These are phyloP conservation scores for Antigone vipio DNA, from an alignment of 2,113 vertebrate genomes.

Conservation along the genomic window DNA sequence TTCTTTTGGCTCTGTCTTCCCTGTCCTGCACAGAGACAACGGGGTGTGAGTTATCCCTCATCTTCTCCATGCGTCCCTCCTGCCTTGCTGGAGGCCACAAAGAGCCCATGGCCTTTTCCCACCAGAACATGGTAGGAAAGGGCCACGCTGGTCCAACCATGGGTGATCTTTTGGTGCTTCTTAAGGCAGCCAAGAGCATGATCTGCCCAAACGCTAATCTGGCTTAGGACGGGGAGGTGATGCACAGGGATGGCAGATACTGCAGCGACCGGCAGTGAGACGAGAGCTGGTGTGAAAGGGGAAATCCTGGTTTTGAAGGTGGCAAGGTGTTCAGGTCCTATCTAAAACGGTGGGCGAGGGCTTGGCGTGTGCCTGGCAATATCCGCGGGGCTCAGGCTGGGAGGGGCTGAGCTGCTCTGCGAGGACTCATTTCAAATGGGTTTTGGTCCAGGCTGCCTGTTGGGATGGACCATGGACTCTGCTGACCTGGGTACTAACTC, in stretches of 20 bases:
- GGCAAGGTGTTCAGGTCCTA: neutral
- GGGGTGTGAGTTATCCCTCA: neutral
- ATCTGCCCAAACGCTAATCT: neutral
- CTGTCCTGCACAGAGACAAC: no score
- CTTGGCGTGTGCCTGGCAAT: neutral
- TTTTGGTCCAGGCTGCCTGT: neutral
- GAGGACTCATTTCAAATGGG: neutral
- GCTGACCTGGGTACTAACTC: neutral
- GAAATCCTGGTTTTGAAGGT: neutral
- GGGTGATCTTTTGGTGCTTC: neutral
- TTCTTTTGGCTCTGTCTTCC: neutral
- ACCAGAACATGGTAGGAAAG: neutral
- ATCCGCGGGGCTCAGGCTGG: accelerated
- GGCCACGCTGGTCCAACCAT: accelerated
- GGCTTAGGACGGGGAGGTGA: neutral
- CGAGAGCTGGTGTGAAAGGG: neutral
- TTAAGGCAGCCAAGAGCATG: neutral
- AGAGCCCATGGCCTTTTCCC: neutral
- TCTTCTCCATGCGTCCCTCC: neutral
- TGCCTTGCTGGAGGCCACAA: neutral
- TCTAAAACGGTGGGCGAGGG: accelerated
- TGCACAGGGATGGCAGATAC: neutral
- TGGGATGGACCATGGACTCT: neutral
- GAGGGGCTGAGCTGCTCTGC: accelerated
- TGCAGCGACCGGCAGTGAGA: accelerated